A percentile compares a stretch with the other conserved stretches of the same genome.
Conservation (phyloP, 2,113 vertebrate species). For the Colossoma macropomum region DNA sequence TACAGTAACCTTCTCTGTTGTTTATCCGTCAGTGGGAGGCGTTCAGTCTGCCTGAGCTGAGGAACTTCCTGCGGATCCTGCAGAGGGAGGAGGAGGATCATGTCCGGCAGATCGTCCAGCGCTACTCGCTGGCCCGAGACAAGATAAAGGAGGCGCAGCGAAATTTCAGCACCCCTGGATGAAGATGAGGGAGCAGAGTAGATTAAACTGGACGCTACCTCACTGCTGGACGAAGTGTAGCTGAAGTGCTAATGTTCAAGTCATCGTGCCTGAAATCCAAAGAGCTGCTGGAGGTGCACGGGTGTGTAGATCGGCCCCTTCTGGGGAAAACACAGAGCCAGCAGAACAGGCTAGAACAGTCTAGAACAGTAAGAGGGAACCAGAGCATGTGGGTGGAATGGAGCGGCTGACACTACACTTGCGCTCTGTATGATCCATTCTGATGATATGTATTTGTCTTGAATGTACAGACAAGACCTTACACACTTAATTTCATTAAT, state of each 20-base stretch:
- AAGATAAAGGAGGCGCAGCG: slow-evolving; percentile 86
- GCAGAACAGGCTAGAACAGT: background rate
- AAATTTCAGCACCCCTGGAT: slow-evolving; percentile 77
- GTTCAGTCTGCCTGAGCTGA: slow-evolving; percentile 92
- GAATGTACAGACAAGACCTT: too few relatives aligned
- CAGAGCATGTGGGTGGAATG: too few relatives aligned
- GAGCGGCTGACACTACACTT: too few relatives aligned
- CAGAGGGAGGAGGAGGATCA: slow-evolving; percentile 94
- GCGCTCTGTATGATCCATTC: too few relatives aligned
- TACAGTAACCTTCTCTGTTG: background rate
- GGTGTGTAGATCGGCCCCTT: background rate
- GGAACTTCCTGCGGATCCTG: slow-evolving; percentile 94
- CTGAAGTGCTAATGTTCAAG: too few relatives aligned
- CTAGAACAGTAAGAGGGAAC: background rate
- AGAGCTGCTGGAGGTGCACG: background rate
- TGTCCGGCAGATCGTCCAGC: slow-evolving; percentile 85
- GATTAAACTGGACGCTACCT: background rate
- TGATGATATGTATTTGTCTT: too few relatives aligned
- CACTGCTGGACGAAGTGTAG: background rate
- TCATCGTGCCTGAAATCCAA: background rate
- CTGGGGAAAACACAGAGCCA: background rate
- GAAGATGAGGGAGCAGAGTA: slow-evolving; percentile 59
- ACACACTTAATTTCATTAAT: too few relatives aligned
- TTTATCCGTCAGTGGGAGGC: slow-evolving; percentile 88
- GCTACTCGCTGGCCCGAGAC: slow-evolving; percentile 85